Conservation (phyloP, 2,797 vertebrate genomes). For the Spizella passerina region DNA sequence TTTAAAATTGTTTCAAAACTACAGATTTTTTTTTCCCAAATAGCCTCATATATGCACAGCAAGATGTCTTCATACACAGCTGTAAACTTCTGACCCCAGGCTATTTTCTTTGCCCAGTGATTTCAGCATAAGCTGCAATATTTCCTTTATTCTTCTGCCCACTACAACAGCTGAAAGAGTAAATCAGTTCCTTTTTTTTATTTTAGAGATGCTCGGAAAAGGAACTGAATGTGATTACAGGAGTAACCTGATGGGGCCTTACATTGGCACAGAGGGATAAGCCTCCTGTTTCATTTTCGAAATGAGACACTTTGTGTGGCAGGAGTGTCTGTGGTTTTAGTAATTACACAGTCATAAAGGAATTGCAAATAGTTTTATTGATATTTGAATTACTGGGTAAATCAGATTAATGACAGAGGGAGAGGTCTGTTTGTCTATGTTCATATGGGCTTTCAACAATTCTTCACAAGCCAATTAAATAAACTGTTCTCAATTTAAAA, state of each 20-base stretch:
- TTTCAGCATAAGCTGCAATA: background rate
- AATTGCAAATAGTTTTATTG: background rate
- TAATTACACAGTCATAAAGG: background rate
- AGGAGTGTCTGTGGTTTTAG: background rate
- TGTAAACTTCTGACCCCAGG: background rate
- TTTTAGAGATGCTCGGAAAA: background rate
- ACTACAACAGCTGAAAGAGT: background rate
- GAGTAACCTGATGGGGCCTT: background rate
- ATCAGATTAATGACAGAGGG: background rate
- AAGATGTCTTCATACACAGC: background rate
- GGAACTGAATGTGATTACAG: background rate
- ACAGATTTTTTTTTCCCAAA: background rate
- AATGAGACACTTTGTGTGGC: background rate
- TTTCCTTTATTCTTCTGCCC: background rate
- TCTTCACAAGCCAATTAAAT: background rate
- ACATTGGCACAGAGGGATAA: background rate
- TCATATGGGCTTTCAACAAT: background rate
- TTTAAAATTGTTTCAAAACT: background rate
- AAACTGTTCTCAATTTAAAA: background rate
- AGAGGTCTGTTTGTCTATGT: background rate
- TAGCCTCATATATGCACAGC: background rate
- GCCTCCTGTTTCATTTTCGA: background rate
- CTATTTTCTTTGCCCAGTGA: background rate
- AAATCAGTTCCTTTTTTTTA: background rate
- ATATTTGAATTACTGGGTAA: background rate